Percentiles rank a stretch among this genome's conserved stretches.
Conservation (phyloP, 2,888 invertebrate species). For the Erebia epiphron region DNA sequence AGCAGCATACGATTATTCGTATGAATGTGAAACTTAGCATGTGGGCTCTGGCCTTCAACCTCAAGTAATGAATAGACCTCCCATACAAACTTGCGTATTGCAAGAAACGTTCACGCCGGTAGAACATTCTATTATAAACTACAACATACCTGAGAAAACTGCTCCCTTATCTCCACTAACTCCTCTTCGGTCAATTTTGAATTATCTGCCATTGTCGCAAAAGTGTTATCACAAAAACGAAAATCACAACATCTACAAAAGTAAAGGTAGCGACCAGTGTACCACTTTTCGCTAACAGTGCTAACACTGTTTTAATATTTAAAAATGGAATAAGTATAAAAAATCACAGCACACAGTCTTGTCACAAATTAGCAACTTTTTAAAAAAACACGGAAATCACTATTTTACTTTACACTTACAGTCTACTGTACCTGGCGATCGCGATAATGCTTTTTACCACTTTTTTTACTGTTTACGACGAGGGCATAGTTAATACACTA, state of each 20-base stretch:
- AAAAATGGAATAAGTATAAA: slow-evolving; percentile 47
- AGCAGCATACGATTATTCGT: slow-evolving; percentile 36
- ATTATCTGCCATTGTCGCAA: slow-evolving; percentile 78
- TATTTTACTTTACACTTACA: slow-evolving; percentile 39
- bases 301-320: slow-evolving; percentile 49
- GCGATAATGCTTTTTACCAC: slow-evolving; percentile 35
- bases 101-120: slow-evolving; percentile 19
- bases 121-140: background rate
- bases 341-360: slow-evolving; percentile 56
- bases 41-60: background rate
- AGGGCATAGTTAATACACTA: too few species aligned
- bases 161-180: slow-evolving; percentile 88
- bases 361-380: slow-evolving; percentile 41
- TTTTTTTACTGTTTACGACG: slow-evolving; percentile 18
- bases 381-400: slow-evolving; percentile 41
- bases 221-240: slow-evolving; percentile 68
- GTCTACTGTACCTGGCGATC: slow-evolving; percentile 34
- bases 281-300: slow-evolving; percentile 53
- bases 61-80: slow-evolving; percentile 6
- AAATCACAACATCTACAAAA: slow-evolving; percentile 66
- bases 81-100: slow-evolving; percentile 22
- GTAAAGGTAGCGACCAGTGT: slow-evolving; percentile 35
- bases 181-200: slow-evolving; percentile 86
- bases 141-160: slow-evolving; percentile 86
- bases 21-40: slow-evolving; percentile 38